Base-by-base conservation (phyloP, 2,797 vertebrate species). In the Emys orbicularis region DNA sequence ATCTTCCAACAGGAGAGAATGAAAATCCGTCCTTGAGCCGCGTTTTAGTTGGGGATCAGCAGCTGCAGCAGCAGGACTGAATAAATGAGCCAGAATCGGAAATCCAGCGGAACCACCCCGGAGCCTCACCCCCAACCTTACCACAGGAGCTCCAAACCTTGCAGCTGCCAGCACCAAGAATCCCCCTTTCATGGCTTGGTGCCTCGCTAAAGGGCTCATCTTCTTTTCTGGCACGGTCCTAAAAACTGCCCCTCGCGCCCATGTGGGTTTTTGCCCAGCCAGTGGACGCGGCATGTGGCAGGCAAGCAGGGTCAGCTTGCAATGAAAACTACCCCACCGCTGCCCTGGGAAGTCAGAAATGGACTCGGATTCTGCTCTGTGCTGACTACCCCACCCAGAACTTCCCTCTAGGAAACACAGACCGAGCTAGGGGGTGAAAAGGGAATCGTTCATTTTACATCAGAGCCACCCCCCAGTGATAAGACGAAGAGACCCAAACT, bases 291-390 rank as follows among this genome's bases (percentile, higher is more conserved):
- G 61, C 61, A n/a, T 44, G 23, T 23, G 1, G 6, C 41, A 2
- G 61, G 34, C 37, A 81, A 50, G 3, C 0, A 0, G n/a, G 25
- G 1, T 81, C 12, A 37, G 3, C n/a, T 80, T 79, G 34, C 47
- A 61, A 18, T 3, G 81, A 54, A 49, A 76, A 37, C 49, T 53
- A 16, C 27, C 15, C 9, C 4, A n/a, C n/a, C 27, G 47, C n/a
- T 41, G 12, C 13, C 18, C n/a, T 34, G 13, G 27, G 13, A 59
- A 31, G 12, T 59, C 65, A 72, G 65, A 72, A 37, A 37, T 37
- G 37, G 29, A 59, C 65, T 18, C 61, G 5, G 65, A 37, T 68
- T n/a, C 65, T 68, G 18, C 65, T 9, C 65, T 21, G 31, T 34
- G 31, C 59, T 15, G 59, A 61, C 29, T 61, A 49, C 76, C 68